Evolutionary conservation across 1,140 invertebrate species (phyloP).

Genomic region (Drosophila pandora): DNA sequence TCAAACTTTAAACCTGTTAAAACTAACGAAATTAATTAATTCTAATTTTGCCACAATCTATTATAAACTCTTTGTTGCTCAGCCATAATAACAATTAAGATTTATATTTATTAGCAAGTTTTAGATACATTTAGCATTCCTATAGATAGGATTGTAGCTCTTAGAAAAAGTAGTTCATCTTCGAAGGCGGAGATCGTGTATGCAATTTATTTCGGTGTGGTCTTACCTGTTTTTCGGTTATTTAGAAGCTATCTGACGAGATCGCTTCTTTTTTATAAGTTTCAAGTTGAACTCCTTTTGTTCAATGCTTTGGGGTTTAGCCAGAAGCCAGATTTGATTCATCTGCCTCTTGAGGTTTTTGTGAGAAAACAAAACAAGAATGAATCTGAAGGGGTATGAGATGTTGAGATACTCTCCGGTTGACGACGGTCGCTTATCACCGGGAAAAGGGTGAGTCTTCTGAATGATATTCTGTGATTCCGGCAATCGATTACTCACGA

Average conservation of each 20-base stretch:
- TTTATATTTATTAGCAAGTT: slow-evolving; percentile 29
- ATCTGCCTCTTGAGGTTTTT: slow-evolving; percentile 23
- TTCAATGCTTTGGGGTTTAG: slow-evolving; percentile 25
- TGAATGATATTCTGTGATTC: slow-evolving; percentile 39
- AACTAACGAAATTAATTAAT: slow-evolving; percentile 3
- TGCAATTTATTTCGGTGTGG: slow-evolving; percentile 35
- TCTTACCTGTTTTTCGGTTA: slow-evolving; percentile 43
- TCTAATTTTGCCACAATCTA: not conserved
- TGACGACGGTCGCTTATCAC: slow-evolving; percentile 38
- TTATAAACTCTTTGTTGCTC: not conserved
- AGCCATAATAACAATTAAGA: slow-evolving; percentile 16
- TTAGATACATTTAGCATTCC: slow-evolving; percentile 37
- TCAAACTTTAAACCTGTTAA: not conserved
- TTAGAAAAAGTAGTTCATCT: slow-evolving; percentile 40
- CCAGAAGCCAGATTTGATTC: slow-evolving; percentile 41
- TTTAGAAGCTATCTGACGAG: slow-evolving; percentile 25
- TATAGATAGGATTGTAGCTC: slow-evolving; percentile 11
- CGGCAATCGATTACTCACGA: slow-evolving; percentile 60
- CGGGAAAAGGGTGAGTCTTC: slow-evolving; percentile 21
- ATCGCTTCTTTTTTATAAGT: slow-evolving; percentile 14
- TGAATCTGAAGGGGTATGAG: slow-evolving; percentile 22
- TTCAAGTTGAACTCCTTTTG: slow-evolving; percentile 43
- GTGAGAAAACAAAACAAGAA: slow-evolving; percentile 32
- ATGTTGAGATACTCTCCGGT: slow-evolving; percentile 7
- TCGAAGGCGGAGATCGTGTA: slow-evolving; percentile 34